Evolutionary conservation across 1,140 invertebrate species (phyloP), one percentile per base, ranked within the genome.

Genomic region (Ladona fulva): DNA sequence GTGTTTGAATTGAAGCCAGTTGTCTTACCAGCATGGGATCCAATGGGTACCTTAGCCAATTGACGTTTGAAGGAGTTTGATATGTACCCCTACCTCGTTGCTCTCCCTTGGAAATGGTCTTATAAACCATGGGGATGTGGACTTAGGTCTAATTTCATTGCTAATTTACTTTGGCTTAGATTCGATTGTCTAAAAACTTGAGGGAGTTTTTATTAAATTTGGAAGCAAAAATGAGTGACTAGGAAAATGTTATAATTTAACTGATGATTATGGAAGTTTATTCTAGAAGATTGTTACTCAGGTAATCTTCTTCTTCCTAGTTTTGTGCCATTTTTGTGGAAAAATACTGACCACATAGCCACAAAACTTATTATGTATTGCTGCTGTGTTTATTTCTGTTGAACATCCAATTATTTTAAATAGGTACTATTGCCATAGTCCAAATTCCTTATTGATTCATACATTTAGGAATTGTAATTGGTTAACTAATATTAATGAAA

Each of bases 11-110:
- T 93, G 83, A 87, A 91, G 79, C 92, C 94, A 0, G 89, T 90
- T 75, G 89, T 93, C 16, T 86, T 97, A 80, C 94, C 95, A 5
- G 94, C 95, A 0, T 97, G 95, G 95, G 95, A 97, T 86, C 95
- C 95, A 3, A 95, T 97, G 93, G 95, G 95, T 66, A 92, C 92
- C 11, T 86, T 96, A 44, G 94, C 94, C 52, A 66, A 66, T 66
- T 66, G 52, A 66, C n/a, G 52, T 12, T 16, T 66, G 3, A 16
- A 19, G 52, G 3, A 66, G 12, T 66, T 66, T 66, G 14, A 66
- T 66, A 6, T 22, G 14, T 66, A 66, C 52, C 52, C 52, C 52
- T 66, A 66, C 52, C 52, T 66, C 52, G 52, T 66, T 66, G n/a
- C 52, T 66, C 52, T 66, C 52, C 52, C 52, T 66, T 66, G 16